Evolutionary conservation across 2,797 vertebrate genomes (phyloP).

Genomic region (Gobio occitaniae): DNA sequence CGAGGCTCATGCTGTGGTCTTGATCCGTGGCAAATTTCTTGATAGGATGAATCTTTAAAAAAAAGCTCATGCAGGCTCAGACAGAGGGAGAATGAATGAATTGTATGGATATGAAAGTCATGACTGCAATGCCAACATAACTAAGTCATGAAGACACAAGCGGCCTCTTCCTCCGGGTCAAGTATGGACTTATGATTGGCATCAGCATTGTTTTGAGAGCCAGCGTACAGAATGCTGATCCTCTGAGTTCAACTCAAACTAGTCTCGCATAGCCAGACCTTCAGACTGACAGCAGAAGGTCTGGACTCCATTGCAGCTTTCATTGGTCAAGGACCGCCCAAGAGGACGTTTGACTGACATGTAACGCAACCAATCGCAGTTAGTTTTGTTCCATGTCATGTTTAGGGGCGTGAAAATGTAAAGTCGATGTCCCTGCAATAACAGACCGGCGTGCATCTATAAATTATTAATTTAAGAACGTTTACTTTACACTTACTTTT

Average conservation of each 20-base stretch:
- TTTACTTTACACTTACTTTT: too few relatives aligned
- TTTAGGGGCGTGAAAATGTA: too few relatives aligned
- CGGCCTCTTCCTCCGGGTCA: not conserved
- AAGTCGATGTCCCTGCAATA: too few relatives aligned
- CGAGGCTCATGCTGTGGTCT: conserved; percentile 23
- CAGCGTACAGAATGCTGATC: conserved; percentile 23
- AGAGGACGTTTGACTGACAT: too few relatives aligned
- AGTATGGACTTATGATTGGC: conserved; percentile 34
- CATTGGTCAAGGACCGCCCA: too few relatives aligned
- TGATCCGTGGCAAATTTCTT: conserved; percentile 26
- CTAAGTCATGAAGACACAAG: conserved; percentile 34
- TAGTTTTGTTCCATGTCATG: too few relatives aligned
- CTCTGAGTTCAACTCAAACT: not conserved
- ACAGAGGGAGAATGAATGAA: not conserved
- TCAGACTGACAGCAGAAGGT: too few relatives aligned
- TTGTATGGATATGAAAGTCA: conserved; percentile 11
- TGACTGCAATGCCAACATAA: conserved; percentile 26
- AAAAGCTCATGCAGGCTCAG: not conserved
- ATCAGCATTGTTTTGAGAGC: conserved; percentile 14
- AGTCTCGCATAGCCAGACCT: too few relatives aligned
- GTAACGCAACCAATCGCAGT: too few relatives aligned
- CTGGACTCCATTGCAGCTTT: too few relatives aligned
- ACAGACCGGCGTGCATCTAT: too few relatives aligned
- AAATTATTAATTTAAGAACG: too few relatives aligned
- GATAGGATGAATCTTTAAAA: conserved; percentile 9